These are phyloP conservation scores for Halocynthia roretzi DNA, from an alignment of 23 tunicate genomes.

Conservation along the genomic window DNA sequence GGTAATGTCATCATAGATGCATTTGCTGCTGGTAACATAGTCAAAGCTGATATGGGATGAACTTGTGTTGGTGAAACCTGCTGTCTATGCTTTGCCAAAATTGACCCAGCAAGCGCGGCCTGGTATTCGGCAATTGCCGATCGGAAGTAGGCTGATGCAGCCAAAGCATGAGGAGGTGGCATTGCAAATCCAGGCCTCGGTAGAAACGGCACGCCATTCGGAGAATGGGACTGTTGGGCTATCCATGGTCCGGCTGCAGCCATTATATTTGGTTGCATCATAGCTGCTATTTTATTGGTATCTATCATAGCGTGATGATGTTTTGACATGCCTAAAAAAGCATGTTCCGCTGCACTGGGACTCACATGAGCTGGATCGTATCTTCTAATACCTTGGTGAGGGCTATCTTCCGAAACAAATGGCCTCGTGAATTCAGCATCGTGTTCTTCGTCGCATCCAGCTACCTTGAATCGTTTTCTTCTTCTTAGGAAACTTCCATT, in stretches of 20 bases:
- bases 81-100: conserved; percentile 1
- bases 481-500: conserved; percentile 88
- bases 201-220: conserved; percentile 5
- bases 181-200: conserved; percentile 5
- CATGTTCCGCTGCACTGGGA: neutral
- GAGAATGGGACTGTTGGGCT: neutral
- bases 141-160: conserved; percentile 30
- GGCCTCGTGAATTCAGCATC: neutral
- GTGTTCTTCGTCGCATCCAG: conserved; percentile 19
- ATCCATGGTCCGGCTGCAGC: neutral
- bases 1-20: conserved; percentile 13
- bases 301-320: neutral
- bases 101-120: conserved; percentile 27
- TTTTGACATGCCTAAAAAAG: neutral
- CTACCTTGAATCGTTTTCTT: conserved; percentile 71
- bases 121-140: conserved; percentile 30
- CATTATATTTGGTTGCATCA: conserved; percentile 16
- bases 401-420: neutral
- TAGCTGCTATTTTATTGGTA: conserved; percentile 13
- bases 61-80: neutral
- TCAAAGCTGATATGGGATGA: neutral
- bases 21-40: neutral
- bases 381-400: neutral
- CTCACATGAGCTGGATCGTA: neutral
- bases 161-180: conserved; percentile 14